Percentiles rank a stretch among this genome's conserved stretches.
Conservation (phyloP, 2,888 invertebrate genomes). For the Phaonia tiefii region DNA sequence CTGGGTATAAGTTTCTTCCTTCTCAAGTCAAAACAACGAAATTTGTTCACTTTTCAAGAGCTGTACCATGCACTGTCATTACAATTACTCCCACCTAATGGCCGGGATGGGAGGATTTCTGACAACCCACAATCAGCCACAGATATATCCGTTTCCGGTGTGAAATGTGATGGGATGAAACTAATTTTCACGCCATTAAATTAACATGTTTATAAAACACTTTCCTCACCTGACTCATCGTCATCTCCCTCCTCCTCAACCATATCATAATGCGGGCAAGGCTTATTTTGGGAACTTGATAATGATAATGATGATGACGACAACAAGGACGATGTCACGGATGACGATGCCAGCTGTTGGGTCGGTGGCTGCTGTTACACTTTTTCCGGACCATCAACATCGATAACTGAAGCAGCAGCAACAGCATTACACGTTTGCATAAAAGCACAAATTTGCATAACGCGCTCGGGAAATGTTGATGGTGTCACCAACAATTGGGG, state of each 20-base stretch:
- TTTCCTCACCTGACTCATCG: not conserved
- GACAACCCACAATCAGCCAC: not conserved
- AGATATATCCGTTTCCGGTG: constrained; percentile 3
- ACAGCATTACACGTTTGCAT: not conserved
- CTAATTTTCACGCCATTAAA: constrained; percentile 63
- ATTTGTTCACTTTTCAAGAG: not conserved
- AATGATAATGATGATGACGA: not conserved
- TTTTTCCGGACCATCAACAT: not conserved
- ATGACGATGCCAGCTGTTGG: constrained; percentile 21
- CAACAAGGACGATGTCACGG: not conserved
- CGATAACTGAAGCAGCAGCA: no score
- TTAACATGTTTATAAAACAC: constrained; percentile 33
- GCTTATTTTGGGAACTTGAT: not conserved
- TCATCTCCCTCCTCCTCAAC: not conserved
- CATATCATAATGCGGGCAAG: not conserved
- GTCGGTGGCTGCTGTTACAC: not conserved
- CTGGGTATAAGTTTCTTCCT: not conserved
- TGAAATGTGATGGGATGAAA: constrained; percentile 7
- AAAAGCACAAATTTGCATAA: constrained; percentile 32
- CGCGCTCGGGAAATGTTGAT: not conserved
- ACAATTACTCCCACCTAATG: not conserved
- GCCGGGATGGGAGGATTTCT: not conserved
- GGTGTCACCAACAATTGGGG: not conserved
- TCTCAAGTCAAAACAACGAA: not conserved
- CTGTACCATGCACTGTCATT: not conserved